Conservation (phyloP, 2,888 invertebrate genomes). For the Lymantria dispar region DNA sequence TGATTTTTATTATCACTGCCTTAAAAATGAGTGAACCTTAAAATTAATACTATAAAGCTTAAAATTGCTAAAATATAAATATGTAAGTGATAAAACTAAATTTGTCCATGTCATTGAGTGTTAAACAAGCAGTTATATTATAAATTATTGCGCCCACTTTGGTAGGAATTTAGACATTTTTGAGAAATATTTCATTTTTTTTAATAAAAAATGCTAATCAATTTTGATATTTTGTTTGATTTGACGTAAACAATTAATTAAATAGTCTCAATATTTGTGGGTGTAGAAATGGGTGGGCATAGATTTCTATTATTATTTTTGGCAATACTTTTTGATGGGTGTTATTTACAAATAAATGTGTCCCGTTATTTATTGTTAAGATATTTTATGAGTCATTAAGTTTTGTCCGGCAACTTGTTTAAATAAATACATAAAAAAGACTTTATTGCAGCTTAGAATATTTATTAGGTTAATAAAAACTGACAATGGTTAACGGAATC, state of each 20-base stretch:
- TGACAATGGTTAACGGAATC: slow-evolving; percentile 11
- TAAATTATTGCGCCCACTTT: slow-evolving; percentile 16
- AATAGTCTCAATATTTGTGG: slow-evolving; percentile 31
- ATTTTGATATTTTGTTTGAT: slow-evolving; percentile 67
- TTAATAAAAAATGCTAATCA: slow-evolving; percentile 67
- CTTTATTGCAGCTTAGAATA: slow-evolving; percentile 19
- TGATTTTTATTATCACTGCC: slow-evolving; percentile 7
- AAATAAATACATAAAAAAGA: slow-evolving; percentile 16
- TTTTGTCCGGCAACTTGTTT: slow-evolving; percentile 22
- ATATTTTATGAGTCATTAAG: slow-evolving; percentile 24
- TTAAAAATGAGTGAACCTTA: slow-evolving; percentile 3
- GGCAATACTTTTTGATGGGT: slow-evolving; percentile 20
- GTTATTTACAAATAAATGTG: no score
- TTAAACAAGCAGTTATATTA: slow-evolving; percentile 25
- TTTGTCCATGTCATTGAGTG: slow-evolving; percentile 21
- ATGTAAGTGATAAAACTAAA: background rate
- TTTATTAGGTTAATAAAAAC: slow-evolving; percentile 32
- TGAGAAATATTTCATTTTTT: slow-evolving; percentile 65
- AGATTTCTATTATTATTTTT: slow-evolving; percentile 42
- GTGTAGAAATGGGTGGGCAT: slow-evolving; percentile 37
- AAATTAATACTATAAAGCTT: background rate
- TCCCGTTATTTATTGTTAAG: slow-evolving; percentile 29
- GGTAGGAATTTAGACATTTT: slow-evolving; percentile 57
- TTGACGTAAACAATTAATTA: slow-evolving; percentile 47
- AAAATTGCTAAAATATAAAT: slow-evolving; percentile 10